Base-by-base conservation (phyloP, 2,797 vertebrate species). In the Halcyon badia region DNA sequence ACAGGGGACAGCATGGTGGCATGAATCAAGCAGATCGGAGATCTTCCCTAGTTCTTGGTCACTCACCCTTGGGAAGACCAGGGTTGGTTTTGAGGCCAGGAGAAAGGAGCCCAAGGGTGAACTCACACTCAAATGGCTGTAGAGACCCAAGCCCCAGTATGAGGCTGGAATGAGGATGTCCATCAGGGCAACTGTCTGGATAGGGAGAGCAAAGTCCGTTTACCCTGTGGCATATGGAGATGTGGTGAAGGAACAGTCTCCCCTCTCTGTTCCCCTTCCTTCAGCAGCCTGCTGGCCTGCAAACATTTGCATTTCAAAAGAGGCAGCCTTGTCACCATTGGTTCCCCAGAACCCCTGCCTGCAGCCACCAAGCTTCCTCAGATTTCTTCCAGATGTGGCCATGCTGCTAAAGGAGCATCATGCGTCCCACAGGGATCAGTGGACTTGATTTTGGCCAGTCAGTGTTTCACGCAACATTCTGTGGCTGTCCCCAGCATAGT, bases 391-490 rank as follows among this genome's bases (percentile, higher is more conserved):
- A 42, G 61, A 30, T 30, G 30, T 25, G 60, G 6, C 60, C 19
- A 12, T 48, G 60, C 25, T 49, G 30, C 61, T 35, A 42, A 49
- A 66, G 61, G 12, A 66, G 10, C 70, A 49, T 30, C 2, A 1
- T 19, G 30, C 7, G 5, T 84, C 51, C 33, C 33, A 33, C 1
- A 8, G 24, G 33, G 65, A 30, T 39, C 3, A 4, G 51, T 48
- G 41, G 41, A n/a, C 60, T 39, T 2, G 1, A 7, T 73, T 64
- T 54, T 31, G 52, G 33, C 11, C 52, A 17, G 46, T 21, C 13
- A 24, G n/a, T 18, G 2, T 39, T 66, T 60, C 3, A 14, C 46
- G 25, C 16, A 0, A 1, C 10, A 3, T 9, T 10, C 42, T 46
- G 28, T 5, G 9, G n/a, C n/a, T 14, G 52, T 24, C 14, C 51